These are phyloP conservation scores for crab-eating macaque (Macaca fascicularis) DNA, from an alignment of 2,113 vertebrate genomes.

Conservation along the genomic window DNA sequence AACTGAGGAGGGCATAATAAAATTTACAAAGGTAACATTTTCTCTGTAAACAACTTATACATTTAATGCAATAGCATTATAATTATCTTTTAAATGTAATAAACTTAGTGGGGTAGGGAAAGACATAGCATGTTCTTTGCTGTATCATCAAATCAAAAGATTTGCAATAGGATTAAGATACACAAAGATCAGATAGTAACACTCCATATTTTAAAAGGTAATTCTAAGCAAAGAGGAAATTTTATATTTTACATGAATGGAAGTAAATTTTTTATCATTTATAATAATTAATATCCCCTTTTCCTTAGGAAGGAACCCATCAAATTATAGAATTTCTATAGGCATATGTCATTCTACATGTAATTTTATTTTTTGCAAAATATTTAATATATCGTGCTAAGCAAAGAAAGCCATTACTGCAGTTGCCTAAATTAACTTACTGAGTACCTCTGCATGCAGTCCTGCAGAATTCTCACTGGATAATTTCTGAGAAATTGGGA, in stretches of 20 bases:
- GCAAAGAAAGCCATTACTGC: not conserved
- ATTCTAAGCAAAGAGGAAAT: constrained; percentile 12
- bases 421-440: not conserved
- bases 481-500: constrained; percentile 10
- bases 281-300: not conserved
- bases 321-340: not conserved
- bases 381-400: not conserved
- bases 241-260: not conserved
- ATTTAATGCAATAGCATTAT: not conserved
- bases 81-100: constrained; percentile 6
- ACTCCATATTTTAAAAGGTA: not conserved
- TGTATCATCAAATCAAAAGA: not conserved
- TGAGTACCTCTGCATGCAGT: not conserved
- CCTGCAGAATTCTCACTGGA: not conserved
- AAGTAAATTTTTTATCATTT: not conserved
- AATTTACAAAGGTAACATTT: not conserved
- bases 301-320: not conserved
- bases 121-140: not conserved
- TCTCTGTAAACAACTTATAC: not conserved
- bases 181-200: not conserved
- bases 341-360: not conserved
- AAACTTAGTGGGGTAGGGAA: not conserved
- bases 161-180: not conserved
- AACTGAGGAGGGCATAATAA: not conserved
- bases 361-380: not conserved